Evolutionary conservation across 1,140 invertebrate genomes (phyloP).

Genomic region (Drosophila kohkoa): DNA sequence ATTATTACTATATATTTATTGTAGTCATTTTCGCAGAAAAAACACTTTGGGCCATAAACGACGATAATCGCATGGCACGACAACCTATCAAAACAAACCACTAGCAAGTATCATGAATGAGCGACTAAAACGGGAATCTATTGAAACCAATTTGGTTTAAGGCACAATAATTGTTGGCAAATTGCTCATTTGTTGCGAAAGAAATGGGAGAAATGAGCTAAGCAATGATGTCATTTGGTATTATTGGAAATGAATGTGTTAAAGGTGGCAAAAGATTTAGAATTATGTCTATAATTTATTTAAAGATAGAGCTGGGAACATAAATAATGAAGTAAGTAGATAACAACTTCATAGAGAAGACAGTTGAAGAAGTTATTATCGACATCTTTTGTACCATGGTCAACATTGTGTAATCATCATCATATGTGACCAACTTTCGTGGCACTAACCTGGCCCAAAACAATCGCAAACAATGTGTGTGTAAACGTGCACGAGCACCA

Average conservation of each 20-base stretch:
- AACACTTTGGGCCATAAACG: constrained; percentile 34
- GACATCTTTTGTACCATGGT: not conserved
- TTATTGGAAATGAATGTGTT: not conserved
- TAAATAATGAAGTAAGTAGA: too few species aligned
- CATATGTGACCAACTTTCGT: not conserved
- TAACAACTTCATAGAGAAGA: too few species aligned
- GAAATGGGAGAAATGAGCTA: not conserved
- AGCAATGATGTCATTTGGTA: not conserved
- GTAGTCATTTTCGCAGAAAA: constrained; percentile 34
- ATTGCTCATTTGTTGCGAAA: not conserved
- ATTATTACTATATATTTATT: constrained; percentile 56
- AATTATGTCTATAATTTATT: too few species aligned
- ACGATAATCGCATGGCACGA: constrained; percentile 38
- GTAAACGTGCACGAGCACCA: constrained; percentile 31
- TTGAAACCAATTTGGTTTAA: not conserved
- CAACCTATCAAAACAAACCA: constrained; percentile 31
- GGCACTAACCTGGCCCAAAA: constrained; percentile 46
- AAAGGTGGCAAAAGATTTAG: not conserved
- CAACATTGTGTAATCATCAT: constrained; percentile 24
- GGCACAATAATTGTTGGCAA: constrained; percentile 3
- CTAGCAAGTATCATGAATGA: constrained; percentile 25
- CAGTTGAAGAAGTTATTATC: too few species aligned
- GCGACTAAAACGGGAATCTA: constrained; percentile 16
- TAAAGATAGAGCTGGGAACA: too few species aligned
- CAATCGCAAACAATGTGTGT: not conserved